A percentile compares a stretch with the other conserved stretches of the same genome.
These are phyloP conservation scores for Penaeus japonicus DNA, from an alignment of 1,140 invertebrate species.

Conservation along the genomic window DNA sequence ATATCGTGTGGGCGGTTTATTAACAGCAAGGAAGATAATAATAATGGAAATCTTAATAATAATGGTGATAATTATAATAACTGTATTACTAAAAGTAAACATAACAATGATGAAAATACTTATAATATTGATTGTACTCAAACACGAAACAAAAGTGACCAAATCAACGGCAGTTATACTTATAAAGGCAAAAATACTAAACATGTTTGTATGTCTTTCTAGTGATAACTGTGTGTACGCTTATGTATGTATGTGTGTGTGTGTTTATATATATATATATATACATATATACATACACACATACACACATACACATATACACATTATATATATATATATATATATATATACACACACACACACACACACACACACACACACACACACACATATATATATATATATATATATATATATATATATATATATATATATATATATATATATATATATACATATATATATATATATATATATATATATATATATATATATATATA, in stretches of 20 bases:
- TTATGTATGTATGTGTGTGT: no score
- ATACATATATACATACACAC: neutral
- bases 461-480: neutral
- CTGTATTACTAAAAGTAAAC: neutral
- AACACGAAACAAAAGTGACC: no score
- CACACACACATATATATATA: neutral
- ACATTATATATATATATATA: neutral
- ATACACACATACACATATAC: neutral
- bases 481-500: neutral
- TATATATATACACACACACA: neutral
- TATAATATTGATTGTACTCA: no score
- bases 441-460: neutral
- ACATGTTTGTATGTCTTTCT: no score
- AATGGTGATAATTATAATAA: neutral
- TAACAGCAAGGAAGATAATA: neutral
- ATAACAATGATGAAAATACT: neutral
- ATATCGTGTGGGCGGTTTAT: neutral
- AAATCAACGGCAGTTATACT: no score
- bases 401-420: neutral
- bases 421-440: constrained; percentile 6
- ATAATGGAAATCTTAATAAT: neutral
- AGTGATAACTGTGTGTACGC: no score
- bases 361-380: neutral
- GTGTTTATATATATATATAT: neutral
- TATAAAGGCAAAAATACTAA: no score